Base-by-base conservation (phyloP, 2,113 vertebrate species). In the Sciurus niger region DNA sequence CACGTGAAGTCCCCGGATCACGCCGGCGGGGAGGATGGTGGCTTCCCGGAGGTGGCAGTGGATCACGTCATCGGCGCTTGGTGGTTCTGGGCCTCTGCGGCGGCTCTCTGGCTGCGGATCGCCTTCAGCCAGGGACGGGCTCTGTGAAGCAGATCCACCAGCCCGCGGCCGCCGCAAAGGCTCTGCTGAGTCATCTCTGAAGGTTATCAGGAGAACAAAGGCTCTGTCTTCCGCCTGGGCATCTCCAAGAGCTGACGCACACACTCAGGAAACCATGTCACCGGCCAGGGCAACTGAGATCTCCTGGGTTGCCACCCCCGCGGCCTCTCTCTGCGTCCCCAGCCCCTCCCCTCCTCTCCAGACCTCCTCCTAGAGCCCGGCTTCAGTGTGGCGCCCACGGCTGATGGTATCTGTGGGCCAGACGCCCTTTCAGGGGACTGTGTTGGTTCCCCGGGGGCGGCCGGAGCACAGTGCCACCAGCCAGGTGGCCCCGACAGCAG, bases 301-400 rank as follows among this genome's bases (percentile, higher is more conserved):
- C 28, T 32, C 51, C 51, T 32, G 1, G 43, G 48, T 24, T 25
- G 28, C 70, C 30, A 30, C 30, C 70, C 63, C 58, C 78, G 14
- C 32, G 65, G 4, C 34, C 22, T 58, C 87, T 37, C 13, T 10
- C n/a, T 32, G 25, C 4, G 28, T 22, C 46, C 74, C 53, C 40
- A 20, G 55, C 46, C 25, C 53, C 51, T 25, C 7, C 67, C 34
- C n/a, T 73, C 18, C 76, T 51, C 30, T 51, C 74, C 18, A 37
- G 43, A 43, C 48, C 63, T 20, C 11, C 17, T 77, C 55, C n/a
- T 17, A 2, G 51, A 46, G 5, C 17, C 17, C 8, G 5, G 10
- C 12, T 16, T 28, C 60, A 2, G 4, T 2, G 2, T 30, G 53
- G 16, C 16, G 18, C 34, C 24, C 1, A 34, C 1, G 34, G 51